These are phyloP conservation scores for Girardinus metallicus DNA, from an alignment of 2,797 vertebrate species.

Conservation along the genomic window DNA sequence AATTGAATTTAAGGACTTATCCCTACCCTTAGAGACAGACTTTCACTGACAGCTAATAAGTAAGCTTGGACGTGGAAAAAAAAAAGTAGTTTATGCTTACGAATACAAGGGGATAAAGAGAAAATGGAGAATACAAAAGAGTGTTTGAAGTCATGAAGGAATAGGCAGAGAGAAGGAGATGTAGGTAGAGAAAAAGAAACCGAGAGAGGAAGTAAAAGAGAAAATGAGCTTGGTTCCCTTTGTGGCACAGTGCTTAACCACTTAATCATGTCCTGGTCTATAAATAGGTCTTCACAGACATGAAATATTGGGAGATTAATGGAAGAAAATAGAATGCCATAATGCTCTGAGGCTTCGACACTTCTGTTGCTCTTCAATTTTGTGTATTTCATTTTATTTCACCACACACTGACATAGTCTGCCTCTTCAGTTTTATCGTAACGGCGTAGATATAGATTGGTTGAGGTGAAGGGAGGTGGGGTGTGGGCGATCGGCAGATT, in stretches of 20 bases:
- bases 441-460: not conserved
- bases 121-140: conserved; percentile 20
- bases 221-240: conserved; percentile 75
- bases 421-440: conserved; percentile 30
- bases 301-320: conserved; percentile 79
- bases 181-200: conserved; percentile 37
- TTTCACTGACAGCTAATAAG: conserved; percentile 48
- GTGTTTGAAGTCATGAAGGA: conserved; percentile 30
- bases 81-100: conserved; percentile 20
- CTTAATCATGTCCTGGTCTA: conserved; percentile 78
- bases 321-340: conserved; percentile 63
- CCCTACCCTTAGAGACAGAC: conserved; percentile 45
- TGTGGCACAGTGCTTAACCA: conserved; percentile 70
- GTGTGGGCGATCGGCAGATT: conserved; percentile 33
- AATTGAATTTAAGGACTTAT: conserved; percentile 48
- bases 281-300: conserved; percentile 73
- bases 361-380: conserved; percentile 51
- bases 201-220: conserved; percentile 51
- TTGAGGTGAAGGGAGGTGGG: conserved; percentile 4
- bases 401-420: conserved; percentile 19
- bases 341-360: conserved; percentile 58
- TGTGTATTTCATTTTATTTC: conserved; percentile 57
- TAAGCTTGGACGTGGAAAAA: conserved; percentile 19
- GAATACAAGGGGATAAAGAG: conserved; percentile 14
- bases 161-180: conserved; percentile 26